Base-by-base conservation (phyloP, 2,888 invertebrate genomes). In the Limnephilus auricula region DNA sequence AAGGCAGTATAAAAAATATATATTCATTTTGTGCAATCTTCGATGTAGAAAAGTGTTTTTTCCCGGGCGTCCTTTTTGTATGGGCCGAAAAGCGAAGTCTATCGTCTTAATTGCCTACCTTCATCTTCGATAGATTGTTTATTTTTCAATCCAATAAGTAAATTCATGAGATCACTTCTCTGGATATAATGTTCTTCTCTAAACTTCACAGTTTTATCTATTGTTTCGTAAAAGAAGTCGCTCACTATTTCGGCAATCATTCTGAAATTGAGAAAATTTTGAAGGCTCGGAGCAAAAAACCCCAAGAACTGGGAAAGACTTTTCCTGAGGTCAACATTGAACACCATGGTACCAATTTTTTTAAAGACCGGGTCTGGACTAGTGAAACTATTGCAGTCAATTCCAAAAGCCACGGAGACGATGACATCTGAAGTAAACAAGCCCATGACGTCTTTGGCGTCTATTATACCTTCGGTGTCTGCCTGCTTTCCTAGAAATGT, bases 81-180 rank as follows among this genome's bases (percentile, higher is more conserved):
- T n/a, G n/a, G n/a, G n/a, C n/a, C n/a, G n/a, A n/a, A n/a, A n/a
- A n/a, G n/a, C n/a, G n/a, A n/a, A n/a, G n/a, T n/a, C n/a, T n/a
- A n/a, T n/a, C n/a, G n/a, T n/a, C n/a, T n/a, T n/a, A n/a, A n/a
- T n/a, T n/a, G n/a, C 79, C 79, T 79, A 79, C 88, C 5, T 31
- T 18, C 87, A 31, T 91, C 89, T 79, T 90, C 91, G 9, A 91
- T 79, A 0, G 40, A 65, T 78, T 78, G 82, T 50, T 89, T 94
- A 93, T 96, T 95, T 93, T 95, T 95, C 92, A 96, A 93, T 82
- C 96, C 95, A 82, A 96, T 96, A 12, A 96, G 94, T 3, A 96
- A 94, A 93, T 96, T 96, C 91, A 96, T 94, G 93, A 96, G 96
- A 93, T 96, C 96, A 92, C 95, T 95, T 85, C 96, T 94, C 79